Evolutionary conservation across 2,888 invertebrate species (phyloP).

Genomic region (Deilephila elpenor): DNA sequence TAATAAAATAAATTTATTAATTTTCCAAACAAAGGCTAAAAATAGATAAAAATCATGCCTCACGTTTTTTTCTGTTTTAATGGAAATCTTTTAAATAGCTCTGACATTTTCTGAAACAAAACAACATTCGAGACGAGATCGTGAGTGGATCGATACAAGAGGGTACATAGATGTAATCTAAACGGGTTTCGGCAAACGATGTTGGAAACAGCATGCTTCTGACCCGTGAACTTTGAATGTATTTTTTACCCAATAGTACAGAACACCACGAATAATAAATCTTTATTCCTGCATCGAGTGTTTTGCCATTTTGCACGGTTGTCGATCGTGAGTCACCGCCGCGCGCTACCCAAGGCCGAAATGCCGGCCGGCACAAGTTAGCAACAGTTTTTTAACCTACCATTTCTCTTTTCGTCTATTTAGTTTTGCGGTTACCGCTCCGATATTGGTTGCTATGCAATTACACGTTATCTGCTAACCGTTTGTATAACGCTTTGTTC

Average conservation of each 20-base stretch:
- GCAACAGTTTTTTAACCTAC: slow-evolving; percentile 57
- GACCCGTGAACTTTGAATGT: slow-evolving; percentile 55
- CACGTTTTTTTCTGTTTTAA: neutral
- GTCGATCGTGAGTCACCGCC: slow-evolving; percentile 63
- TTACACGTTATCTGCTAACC: slow-evolving; percentile 48
- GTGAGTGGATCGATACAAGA: slow-evolving; percentile 20
- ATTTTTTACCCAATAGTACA: slow-evolving; percentile 34
- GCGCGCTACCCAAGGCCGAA: slow-evolving; percentile 67
- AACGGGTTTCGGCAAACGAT: slow-evolving; percentile 32
- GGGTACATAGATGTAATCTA: slow-evolving; percentile 15
- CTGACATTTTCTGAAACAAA: slow-evolving; percentile 23
- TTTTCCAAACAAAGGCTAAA: neutral
- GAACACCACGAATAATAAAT: slow-evolving; percentile 12
- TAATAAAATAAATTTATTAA: too few species aligned
- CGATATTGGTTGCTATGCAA: slow-evolving; percentile 43
- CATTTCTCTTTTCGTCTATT: slow-evolving; percentile 63
- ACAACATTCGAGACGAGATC: slow-evolving; percentile 18
- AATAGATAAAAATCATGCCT: neutral
- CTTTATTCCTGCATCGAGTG: slow-evolving; percentile 40
- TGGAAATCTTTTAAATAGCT: slow-evolving; percentile 6
- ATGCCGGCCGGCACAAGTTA: slow-evolving; percentile 75
- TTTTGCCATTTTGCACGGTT: slow-evolving; percentile 40
- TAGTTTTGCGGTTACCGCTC: slow-evolving; percentile 49
- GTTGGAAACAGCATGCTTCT: slow-evolving; percentile 37
- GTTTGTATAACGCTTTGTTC: slow-evolving; percentile 31